Conservation (phyloP, 2,888 invertebrate species). For the Polydesmus complanatus region DNA sequence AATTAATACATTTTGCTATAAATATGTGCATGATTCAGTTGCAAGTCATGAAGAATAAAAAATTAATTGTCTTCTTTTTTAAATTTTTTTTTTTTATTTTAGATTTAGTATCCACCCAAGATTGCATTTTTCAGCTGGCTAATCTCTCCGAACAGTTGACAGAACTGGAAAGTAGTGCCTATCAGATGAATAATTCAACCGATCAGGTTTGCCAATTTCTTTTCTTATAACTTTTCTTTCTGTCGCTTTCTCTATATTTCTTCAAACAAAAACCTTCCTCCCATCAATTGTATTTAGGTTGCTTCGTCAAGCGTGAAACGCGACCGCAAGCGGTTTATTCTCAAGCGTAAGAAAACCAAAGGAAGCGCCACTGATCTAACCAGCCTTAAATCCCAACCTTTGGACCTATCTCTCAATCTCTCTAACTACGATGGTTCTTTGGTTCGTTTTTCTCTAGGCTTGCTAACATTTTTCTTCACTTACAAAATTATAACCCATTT, state of each 20-base stretch:
- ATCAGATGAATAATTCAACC: not conserved
- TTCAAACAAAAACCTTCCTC: not conserved
- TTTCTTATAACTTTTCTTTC: not conserved
- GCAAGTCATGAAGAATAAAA: too few species aligned
- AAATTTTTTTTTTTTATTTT: constrained; percentile 1
- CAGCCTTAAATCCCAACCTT: constrained; percentile 7
- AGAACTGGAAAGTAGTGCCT: constrained; percentile 21
- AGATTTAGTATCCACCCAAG: constrained; percentile 47
- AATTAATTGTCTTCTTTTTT: constrained; percentile 1
- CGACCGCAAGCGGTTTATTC: constrained; percentile 11
- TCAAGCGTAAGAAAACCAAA: constrained; percentile 46
- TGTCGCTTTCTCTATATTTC: not conserved
- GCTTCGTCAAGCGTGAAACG: constrained; percentile 8
- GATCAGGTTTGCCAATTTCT: not conserved
- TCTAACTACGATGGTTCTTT: constrained; percentile 4
- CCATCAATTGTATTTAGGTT: constrained; percentile 3
- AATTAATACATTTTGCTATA: too few species aligned
- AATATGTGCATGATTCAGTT: too few species aligned
- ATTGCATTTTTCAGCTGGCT: constrained; percentile 51
- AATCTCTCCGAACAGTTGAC: constrained; percentile 46
- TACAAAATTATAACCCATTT: too few species aligned
- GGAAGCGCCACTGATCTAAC: constrained; percentile 7
- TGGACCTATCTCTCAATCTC: constrained; percentile 10
- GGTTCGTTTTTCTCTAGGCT: constrained; percentile 2
- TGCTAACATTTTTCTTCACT: too few species aligned